A percentile compares a stretch with the other conserved stretches of the same genome.
Conservation (phyloP, 1,140 invertebrate genomes). For the Geopemphigus sp. region DNA sequence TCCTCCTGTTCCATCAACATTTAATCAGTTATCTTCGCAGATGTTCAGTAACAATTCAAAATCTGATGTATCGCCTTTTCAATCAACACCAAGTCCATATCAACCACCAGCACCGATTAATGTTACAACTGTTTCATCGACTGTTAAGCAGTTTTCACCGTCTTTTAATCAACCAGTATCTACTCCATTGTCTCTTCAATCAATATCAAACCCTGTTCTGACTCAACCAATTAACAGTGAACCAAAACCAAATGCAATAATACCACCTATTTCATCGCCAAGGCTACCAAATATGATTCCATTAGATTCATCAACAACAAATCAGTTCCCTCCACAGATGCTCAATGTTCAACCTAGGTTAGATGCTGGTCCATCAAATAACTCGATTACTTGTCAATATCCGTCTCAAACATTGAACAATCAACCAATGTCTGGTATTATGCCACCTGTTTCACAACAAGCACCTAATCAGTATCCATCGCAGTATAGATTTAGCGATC, state of each 20-base stretch:
- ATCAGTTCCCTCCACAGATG: slow-evolving; percentile 10
- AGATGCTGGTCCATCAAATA: neutral
- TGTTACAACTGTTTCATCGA: neutral
- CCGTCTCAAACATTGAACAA: neutral
- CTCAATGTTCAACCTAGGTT: slow-evolving; percentile 14
- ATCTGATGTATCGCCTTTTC: neutral
- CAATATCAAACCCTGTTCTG: neutral
- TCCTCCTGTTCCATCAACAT: neutral
- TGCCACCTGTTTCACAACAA: slow-evolving; percentile 21
- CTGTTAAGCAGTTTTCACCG: neutral
- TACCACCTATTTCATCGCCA: neutral
- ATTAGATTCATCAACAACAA: neutral
- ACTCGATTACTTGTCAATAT: neutral
- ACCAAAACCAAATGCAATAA: neutral
- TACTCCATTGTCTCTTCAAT: neutral
- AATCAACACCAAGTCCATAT: neutral
- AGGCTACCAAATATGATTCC: neutral
- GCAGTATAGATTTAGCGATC: neutral
- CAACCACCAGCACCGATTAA: neutral
- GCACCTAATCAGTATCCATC: neutral
- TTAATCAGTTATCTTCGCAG: neutral
- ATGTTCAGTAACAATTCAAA: neutral
- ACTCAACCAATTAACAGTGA: slow-evolving; percentile 6
- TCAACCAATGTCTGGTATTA: neutral
- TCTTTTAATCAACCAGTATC: neutral